Evolutionary conservation across 92 coral and sea anemone species (phyloP), one percentile per base, ranked within the genome.

Genomic region (Siderastrea radians): DNA sequence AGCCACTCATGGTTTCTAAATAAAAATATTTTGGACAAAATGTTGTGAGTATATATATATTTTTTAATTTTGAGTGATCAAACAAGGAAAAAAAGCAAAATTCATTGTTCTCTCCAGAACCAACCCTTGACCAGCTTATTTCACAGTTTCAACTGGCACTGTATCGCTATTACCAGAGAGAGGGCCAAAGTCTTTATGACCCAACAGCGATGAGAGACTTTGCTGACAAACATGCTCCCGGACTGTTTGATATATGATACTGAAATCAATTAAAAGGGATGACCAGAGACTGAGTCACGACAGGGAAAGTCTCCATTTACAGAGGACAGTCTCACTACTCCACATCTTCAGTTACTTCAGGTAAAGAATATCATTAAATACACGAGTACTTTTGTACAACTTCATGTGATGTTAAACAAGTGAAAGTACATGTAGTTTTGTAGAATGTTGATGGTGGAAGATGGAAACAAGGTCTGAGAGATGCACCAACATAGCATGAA

Each of bases 341-440:
- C 79, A 88, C 49, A 68, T 63, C 47, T 49, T 88, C 45, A 62
- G 84, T 44, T 88, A 82, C 53, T 88, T 88, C 64, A 89, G 92
- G 89, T 89, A 66, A 16, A 26, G 38, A 26, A 26, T 26, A 26
- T 26, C 38, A 26, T 26, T 26, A 26, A 26, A 26, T 26, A 26
- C 38, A 26, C 38, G 38, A 26, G 38, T 26, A 26, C 38, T 26
- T 26, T 26, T 26, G 38, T 26, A 26, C 38, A 26, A 26, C 38
- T 26, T 26, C 38, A 26, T 26, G 38, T 26, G 38, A 26, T 26
- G 38, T 0, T 26, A 26, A 26, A 26, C 38, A 26, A 26, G 38
- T 26, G 38, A 26, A 26, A 26, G 38, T 26, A 26, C 38, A 26
- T 26, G 38, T 26, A 26, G 38, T 26, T 26, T 26, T 26, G 38